These are phyloP conservation scores for Acrobasis consociella DNA, from an alignment of 2,888 invertebrate genomes.

Conservation along the genomic window DNA sequence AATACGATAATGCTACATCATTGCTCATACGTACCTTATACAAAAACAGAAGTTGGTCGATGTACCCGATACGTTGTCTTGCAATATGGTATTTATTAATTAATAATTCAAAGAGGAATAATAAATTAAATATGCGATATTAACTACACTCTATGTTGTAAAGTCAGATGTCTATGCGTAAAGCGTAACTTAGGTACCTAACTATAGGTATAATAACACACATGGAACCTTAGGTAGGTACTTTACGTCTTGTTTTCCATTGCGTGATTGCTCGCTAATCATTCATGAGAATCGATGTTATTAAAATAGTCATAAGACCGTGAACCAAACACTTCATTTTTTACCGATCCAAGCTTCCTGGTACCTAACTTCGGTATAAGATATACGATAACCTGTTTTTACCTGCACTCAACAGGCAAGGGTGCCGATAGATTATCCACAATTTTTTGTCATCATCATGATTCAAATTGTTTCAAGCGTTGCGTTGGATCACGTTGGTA, in stretches of 20 bases:
- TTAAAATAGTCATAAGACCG: slow-evolving; percentile 39
- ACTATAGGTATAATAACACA: too few species aligned
- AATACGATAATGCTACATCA: background rate
- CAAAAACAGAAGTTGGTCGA: background rate
- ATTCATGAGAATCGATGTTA: slow-evolving; percentile 28
- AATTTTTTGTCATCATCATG: slow-evolving; percentile 31
- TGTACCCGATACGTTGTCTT: background rate
- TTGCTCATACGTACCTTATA: background rate
- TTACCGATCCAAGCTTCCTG: slow-evolving; percentile 50
- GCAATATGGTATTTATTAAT: background rate
- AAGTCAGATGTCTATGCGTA: background rate
- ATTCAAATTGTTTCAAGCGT: slow-evolving; percentile 30
- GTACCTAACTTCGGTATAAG: slow-evolving; percentile 51
- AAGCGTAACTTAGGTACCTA: background rate
- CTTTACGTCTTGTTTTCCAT: slow-evolving; percentile 12
- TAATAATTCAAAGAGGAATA: background rate
- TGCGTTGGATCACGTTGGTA: background rate
- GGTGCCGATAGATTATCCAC: slow-evolving; percentile 42
- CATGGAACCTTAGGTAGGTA: slow-evolving; percentile 17
- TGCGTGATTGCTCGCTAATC: slow-evolving; percentile 21
- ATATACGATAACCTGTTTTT: slow-evolving; percentile 50
- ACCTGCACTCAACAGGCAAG: slow-evolving; percentile 47
- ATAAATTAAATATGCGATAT: background rate
- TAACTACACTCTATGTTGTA: background rate
- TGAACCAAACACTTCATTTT: slow-evolving; percentile 48